A percentile compares a stretch with the other conserved stretches of the same genome.
Evolutionary conservation across 2,888 invertebrate genomes (phyloP).

Genomic region (Drosophila macrospina): DNA sequence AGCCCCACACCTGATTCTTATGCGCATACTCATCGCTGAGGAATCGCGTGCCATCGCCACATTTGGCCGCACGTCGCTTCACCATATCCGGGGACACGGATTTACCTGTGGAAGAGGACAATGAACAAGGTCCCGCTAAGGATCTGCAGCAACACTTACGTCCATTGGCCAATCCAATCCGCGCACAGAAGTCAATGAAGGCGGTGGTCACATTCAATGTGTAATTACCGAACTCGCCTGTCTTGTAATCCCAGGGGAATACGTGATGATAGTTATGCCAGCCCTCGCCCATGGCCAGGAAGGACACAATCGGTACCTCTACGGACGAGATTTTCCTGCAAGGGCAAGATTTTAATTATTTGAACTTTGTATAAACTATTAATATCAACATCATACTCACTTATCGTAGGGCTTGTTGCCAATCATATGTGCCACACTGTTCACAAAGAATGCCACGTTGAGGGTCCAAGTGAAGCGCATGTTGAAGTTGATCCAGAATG

Average conservation of each 20-base stretch:
- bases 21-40: conserved; percentile 83
- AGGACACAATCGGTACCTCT: conserved; percentile 90
- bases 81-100: conserved; percentile 88
- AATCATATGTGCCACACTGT: conserved; percentile 97
- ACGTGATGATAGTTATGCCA: conserved; percentile 95
- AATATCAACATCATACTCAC: conserved; percentile 85
- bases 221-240: conserved; percentile 89
- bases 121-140: background rate
- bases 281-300: conserved; percentile 92
- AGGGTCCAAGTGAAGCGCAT: conserved; percentile 93
- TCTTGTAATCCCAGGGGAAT: conserved; percentile 89
- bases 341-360: background rate
- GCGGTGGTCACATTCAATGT: conserved; percentile 90
- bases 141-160: conserved; percentile 84
- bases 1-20: conserved; percentile 87
- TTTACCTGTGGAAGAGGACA: conserved; percentile 84
- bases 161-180: conserved; percentile 93
- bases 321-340: conserved; percentile 90
- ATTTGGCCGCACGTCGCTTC: conserved; percentile 86
- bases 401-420: conserved; percentile 96
- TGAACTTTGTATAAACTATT: background rate
- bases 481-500: conserved; percentile 94
- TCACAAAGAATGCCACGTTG: conserved; percentile 97
- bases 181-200: conserved; percentile 92
- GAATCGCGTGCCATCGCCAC: conserved; percentile 87